A percentile compares a stretch with the other conserved stretches of the same genome.
Evolutionary conservation across 2,113 vertebrate species (phyloP).

Genomic region (Nanorana parkeri): DNA sequence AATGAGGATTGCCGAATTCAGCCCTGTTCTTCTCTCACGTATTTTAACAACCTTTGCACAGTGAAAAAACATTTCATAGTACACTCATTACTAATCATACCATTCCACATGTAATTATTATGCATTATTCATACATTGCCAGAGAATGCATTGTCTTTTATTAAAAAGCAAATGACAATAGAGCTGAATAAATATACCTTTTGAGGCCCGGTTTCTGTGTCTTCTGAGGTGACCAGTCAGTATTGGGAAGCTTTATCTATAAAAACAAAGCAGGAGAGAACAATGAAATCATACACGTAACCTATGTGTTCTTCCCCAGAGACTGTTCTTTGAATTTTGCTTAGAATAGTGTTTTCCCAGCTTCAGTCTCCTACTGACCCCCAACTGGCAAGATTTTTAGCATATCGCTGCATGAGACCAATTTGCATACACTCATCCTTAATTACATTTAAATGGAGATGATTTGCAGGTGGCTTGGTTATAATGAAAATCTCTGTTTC

Average conservation of each 20-base stretch:
- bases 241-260: conserved; percentile 87
- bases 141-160: background rate
- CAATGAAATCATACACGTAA: conserved; percentile 6
- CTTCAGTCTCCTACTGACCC: conserved; percentile 27
- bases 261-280: conserved; percentile 59
- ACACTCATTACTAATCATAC: background rate
- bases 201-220: conserved; percentile 80
- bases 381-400: conserved; percentile 52
- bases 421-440: conserved; percentile 56
- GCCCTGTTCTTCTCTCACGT: too few relatives aligned
- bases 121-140: background rate
- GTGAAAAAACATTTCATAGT: background rate
- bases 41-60: too few relatives aligned
- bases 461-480: conserved; percentile 57
- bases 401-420: conserved; percentile 54
- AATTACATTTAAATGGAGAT: conserved; percentile 58
- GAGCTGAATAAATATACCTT: conserved; percentile 79
- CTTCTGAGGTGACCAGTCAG: conserved; percentile 81
- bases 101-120: background rate
- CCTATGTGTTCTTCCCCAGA: background rate
- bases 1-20: too few relatives aligned
- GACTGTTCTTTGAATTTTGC: conserved; percentile 20
- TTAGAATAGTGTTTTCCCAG: conserved; percentile 38
- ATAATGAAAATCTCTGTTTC: conserved; percentile 41
- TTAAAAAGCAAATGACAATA: background rate